Percentiles rank a stretch among this genome's conserved stretches.
phyloP scores from a whole-genome alignment of 2,888 invertebrate species.

The Archaeoteleia sp. region DNA sequence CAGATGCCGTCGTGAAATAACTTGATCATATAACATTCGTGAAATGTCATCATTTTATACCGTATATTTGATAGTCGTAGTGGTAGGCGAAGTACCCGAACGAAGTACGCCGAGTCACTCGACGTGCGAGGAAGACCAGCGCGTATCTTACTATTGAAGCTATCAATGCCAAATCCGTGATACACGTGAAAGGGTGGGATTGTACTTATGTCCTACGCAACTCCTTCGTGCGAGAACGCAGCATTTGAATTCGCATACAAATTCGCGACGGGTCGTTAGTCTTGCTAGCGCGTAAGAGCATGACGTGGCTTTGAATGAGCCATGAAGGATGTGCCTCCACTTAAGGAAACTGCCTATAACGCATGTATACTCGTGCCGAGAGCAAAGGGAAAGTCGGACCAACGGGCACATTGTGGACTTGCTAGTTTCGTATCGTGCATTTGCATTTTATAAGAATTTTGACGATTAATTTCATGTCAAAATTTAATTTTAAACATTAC shows the following conservation, averaged over 20 bases:
- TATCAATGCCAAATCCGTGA: constrained; percentile 10
- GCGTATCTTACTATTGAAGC: constrained; percentile 3
- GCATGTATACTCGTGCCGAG: background rate
- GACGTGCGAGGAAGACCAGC: too few species aligned
- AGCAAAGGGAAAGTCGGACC: constrained; percentile 3
- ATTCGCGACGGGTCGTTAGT: constrained; percentile 34
- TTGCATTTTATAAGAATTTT: too few species aligned
- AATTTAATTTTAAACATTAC: too few species aligned
- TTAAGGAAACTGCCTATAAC: constrained; percentile 25
- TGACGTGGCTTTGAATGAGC: constrained; percentile 30
- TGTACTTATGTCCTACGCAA: constrained; percentile 12
- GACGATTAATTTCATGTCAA: too few species aligned
- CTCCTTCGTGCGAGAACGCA: constrained; percentile 1
- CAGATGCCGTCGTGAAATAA: too few species aligned
- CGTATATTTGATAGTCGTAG: too few species aligned
- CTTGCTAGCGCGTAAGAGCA: constrained; percentile 25
- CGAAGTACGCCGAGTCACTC: too few species aligned
- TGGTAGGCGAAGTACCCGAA: too few species aligned
- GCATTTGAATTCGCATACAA: constrained; percentile 36
- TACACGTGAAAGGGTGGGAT: background rate
- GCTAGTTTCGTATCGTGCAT: too few species aligned
- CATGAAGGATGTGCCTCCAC: constrained; percentile 26
- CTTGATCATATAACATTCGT: too few species aligned
- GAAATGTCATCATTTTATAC: too few species aligned
- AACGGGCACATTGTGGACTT: too few species aligned